phyloP scores from a whole-genome alignment of 2,113 vertebrate genomes.

The Hyaena hyaena region DNA sequence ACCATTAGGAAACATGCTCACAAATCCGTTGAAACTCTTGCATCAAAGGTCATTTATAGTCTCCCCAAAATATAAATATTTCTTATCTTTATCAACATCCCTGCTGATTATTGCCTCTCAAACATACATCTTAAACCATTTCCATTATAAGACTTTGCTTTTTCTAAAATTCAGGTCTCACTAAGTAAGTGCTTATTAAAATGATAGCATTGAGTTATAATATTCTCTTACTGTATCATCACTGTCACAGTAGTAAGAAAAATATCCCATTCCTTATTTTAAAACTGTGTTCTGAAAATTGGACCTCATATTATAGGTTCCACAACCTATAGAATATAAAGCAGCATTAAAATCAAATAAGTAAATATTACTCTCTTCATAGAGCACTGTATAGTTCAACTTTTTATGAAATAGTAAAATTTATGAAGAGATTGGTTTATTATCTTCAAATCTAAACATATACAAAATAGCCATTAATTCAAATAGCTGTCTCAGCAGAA shows the following conservation, averaged over 20 bases:
- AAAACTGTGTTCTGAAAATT: background rate
- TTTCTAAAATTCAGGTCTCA: background rate
- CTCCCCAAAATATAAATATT: background rate
- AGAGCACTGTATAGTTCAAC: background rate
- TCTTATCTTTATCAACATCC: background rate
- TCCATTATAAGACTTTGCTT: background rate
- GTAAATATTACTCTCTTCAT: background rate
- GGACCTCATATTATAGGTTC: background rate
- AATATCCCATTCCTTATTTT: background rate
- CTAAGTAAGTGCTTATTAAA: background rate
- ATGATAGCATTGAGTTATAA: background rate
- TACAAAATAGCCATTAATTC: background rate
- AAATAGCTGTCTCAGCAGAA: conserved; percentile 32
- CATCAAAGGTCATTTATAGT: background rate
- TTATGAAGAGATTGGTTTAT: background rate
- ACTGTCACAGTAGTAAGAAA: background rate
- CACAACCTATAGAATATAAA: background rate
- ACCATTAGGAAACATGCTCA: background rate
- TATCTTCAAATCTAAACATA: background rate
- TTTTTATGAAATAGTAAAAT: background rate
- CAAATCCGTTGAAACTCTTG: background rate
- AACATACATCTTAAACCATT: background rate
- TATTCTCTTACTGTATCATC: background rate
- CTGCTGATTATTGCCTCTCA: background rate
- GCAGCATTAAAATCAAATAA: background rate